Conservation (phyloP, 2,797 vertebrate species). For the Bovichtus diacanthus region DNA sequence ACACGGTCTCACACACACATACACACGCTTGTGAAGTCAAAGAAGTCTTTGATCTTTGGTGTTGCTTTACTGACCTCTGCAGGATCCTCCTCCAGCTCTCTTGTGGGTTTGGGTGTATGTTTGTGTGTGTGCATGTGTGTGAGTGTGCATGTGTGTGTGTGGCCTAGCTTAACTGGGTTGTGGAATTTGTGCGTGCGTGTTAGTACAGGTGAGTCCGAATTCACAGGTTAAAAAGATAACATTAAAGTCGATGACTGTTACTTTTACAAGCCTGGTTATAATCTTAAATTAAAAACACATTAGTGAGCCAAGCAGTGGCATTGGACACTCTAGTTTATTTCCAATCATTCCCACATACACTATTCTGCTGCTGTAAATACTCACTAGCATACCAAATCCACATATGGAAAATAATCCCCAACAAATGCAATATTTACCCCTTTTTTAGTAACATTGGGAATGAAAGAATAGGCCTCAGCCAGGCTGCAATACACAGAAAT, state of each 20-base stretch:
- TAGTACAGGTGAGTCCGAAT: neutral
- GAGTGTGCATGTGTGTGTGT: conserved; percentile 31
- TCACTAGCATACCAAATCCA: neutral
- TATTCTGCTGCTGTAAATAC: neutral
- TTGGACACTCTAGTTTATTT: no score
- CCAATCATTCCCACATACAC: neutral
- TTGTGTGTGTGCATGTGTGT: conserved; percentile 8
- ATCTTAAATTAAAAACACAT: neutral
- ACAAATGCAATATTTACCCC: neutral
- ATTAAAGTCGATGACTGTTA: conserved; percentile 8
- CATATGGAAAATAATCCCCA: neutral
- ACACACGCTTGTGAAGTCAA: conserved; percentile 57
- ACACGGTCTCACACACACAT: conserved; percentile 11
- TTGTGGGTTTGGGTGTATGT: conserved; percentile 36
- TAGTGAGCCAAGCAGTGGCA: rapidly evolving
- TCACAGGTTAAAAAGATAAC: conserved; percentile 10
- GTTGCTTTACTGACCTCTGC: conserved; percentile 92
- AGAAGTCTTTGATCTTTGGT: conserved; percentile 80
- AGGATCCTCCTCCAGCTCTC: conserved; percentile 76
- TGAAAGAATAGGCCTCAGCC: neutral
- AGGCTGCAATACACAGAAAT: neutral
- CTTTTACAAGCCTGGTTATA: neutral
- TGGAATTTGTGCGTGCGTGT: conserved; percentile 23
- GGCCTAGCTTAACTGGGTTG: conserved; percentile 14
- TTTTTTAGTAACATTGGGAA: neutral